Conservation (phyloP, 2,113 vertebrate genomes). For the Geococcyx californianus region DNA sequence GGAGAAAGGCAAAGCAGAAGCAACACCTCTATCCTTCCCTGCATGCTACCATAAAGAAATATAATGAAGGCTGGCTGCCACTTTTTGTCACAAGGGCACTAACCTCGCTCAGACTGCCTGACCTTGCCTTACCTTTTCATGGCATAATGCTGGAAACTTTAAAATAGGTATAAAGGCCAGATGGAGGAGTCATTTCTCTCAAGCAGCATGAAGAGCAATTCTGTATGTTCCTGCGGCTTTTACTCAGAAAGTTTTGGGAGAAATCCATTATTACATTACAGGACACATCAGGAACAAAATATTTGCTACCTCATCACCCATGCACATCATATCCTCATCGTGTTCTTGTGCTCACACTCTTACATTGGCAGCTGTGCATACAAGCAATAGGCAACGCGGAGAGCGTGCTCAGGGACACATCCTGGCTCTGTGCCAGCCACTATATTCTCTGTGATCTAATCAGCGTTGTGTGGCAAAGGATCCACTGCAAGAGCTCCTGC, state of each 20-base stretch:
- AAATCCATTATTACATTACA: background rate
- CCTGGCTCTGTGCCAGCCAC: background rate
- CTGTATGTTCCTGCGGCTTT: background rate
- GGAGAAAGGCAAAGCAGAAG: background rate
- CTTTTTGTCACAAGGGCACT: background rate
- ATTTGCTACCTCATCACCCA: background rate
- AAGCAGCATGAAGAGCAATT: background rate
- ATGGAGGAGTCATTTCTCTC: background rate
- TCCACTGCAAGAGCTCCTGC: background rate
- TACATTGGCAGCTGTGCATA: background rate
- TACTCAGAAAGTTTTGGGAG: fast-evolving
- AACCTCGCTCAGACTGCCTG: fast-evolving
- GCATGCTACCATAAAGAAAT: background rate
- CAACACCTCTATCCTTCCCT: background rate
- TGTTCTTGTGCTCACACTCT: too few relatives aligned
- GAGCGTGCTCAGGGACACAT: background rate
- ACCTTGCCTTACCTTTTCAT: background rate
- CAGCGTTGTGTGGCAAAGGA: background rate
- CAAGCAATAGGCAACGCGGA: background rate
- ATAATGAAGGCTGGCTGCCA: background rate
- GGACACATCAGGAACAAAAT: background rate
- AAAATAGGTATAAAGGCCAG: background rate
- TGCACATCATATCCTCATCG: fast-evolving
- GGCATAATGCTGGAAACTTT: background rate
- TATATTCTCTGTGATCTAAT: background rate